Evolutionary conservation across 2,113 vertebrate species (phyloP).

Genomic region (Mormyrus lacerda): DNA sequence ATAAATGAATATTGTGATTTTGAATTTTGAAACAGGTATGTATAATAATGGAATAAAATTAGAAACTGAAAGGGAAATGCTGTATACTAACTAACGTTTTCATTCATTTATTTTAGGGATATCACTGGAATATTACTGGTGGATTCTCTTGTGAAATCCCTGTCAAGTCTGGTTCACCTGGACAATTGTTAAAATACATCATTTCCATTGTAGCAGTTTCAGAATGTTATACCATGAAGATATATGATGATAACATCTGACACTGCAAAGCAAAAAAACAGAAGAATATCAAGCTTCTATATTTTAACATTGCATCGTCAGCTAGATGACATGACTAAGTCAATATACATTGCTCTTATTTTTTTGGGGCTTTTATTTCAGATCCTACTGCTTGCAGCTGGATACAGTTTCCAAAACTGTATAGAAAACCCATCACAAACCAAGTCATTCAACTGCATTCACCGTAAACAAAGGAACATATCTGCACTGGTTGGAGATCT

Average conservation of each 20-base stretch:
- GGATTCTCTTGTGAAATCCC: background rate
- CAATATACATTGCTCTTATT: slow-evolving; percentile 20
- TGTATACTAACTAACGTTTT: background rate
- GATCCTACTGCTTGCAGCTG: slow-evolving; percentile 21
- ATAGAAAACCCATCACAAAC: slow-evolving; percentile 35
- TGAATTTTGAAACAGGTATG: background rate
- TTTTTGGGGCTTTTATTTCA: slow-evolving; percentile 22
- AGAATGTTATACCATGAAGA: background rate
- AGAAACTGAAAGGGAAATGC: background rate
- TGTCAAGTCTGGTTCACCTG: background rate
- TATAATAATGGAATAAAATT: background rate
- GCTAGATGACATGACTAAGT: slow-evolving; percentile 35
- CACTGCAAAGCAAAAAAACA: background rate
- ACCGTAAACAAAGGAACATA: slow-evolving; percentile 31
- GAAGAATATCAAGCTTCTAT: background rate
- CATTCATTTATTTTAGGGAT: background rate
- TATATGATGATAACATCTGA: background rate
- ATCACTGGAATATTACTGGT: background rate
- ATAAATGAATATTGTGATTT: background rate
- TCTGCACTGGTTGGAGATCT: slow-evolving; percentile 47
- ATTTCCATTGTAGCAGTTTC: background rate
- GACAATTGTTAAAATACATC: background rate
- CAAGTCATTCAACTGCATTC: slow-evolving; percentile 48
- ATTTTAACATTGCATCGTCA: slow-evolving; percentile 11
- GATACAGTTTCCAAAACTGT: slow-evolving; percentile 68